Evolutionary conservation across 2,888 invertebrate species (phyloP), one percentile per base, ranked within the genome.

Genomic region (Ophioninae sp.): DNA sequence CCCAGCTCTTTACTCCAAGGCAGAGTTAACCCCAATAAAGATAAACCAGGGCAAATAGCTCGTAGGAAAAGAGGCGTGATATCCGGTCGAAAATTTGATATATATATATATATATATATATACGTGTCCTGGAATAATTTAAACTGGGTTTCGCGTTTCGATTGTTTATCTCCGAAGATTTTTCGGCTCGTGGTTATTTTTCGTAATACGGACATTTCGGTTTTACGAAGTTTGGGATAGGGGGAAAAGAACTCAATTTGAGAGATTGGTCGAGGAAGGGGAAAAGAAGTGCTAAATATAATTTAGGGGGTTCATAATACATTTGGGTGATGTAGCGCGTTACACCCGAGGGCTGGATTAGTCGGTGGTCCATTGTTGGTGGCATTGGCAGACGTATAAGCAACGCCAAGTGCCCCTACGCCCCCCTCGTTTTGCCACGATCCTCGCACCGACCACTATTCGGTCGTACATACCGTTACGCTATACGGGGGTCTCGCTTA

Each of bases 301-400:
- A 78, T 81, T 84, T 73, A 81, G 79, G 79, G 68, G 21, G 50
- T 62, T 30, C 30, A 79, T 79, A 79, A 79, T 81, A 84, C 76
- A 84, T 84, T 84, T 79, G 76, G 68, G 75, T 81, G 79, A 84
- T 84, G 73, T 84, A 84, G 73, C 70, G 73, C 70, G 74, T 75
- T 81, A 73, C 62, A 62, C 65, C 79, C 79, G 59, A 69, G 79
- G 81, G 84, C 69, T 79, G 84, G 81, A 84, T 84, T 84, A 81
- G 76, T 57, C 62, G 67, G 65, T 62, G 67, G 65, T 62, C 69
- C 78, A 72, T 64, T 41, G 64, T 41, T 64, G 76, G 82, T 67
- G 44, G 59, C 69, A 78, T 73, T 78, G 68, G 57, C 73, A 13
- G 70, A 39, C 62, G 64, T 78, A 64, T 70, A 70, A 78, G 78